These are phyloP conservation scores for Xiphorhynchus elegans DNA, from an alignment of 2,113 vertebrate species.

Conservation along the genomic window DNA sequence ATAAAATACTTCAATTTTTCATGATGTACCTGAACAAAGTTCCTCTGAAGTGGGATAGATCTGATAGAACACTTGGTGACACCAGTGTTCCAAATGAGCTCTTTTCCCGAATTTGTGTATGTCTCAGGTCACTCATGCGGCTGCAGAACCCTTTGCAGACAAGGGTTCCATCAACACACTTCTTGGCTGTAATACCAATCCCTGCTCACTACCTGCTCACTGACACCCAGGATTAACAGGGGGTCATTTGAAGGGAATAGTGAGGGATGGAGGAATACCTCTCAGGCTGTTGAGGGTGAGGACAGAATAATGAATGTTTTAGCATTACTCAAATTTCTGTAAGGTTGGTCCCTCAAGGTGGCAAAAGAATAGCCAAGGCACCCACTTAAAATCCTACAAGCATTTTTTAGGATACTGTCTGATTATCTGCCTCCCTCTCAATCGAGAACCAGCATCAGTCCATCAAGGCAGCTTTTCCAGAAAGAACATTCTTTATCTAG, in stretches of 20 bases:
- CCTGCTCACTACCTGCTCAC: neutral
- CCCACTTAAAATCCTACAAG: neutral
- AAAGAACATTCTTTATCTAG: neutral
- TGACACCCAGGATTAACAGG: neutral
- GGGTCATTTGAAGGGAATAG: fast-evolving
- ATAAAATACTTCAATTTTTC: neutral
- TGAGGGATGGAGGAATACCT: neutral
- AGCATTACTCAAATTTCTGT: neutral
- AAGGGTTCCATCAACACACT: neutral
- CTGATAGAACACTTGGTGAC: neutral
- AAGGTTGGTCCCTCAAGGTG: fast-evolving
- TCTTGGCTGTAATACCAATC: neutral
- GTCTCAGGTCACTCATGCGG: neutral
- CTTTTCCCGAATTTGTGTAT: neutral
- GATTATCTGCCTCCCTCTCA: neutral
- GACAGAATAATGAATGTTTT: neutral
- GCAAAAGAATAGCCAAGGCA: neutral
- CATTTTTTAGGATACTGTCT: neutral
- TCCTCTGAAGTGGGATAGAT: neutral
- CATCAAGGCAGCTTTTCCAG: neutral
- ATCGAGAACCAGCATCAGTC: neutral
- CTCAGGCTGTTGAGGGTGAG: neutral
- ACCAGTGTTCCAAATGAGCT: neutral
- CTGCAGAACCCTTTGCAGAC: neutral
- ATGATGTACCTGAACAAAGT: neutral